Conservation (phyloP, 1,140 invertebrate genomes). For the Euura saliciscinereae region DNA sequence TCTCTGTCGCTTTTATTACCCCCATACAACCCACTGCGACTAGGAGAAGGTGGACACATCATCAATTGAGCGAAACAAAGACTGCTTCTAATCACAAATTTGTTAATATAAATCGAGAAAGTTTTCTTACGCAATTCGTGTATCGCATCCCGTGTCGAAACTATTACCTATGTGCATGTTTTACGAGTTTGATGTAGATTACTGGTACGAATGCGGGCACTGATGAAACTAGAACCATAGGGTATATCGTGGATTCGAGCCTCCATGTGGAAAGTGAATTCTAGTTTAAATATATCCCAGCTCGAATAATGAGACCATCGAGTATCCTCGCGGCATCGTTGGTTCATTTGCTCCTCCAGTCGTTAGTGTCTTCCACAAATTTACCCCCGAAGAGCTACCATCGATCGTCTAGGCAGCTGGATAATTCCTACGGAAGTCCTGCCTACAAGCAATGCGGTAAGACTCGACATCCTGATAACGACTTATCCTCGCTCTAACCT, state of each 20-base stretch:
- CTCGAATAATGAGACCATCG: background rate
- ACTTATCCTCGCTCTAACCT: too few relatives aligned
- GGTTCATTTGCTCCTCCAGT: background rate
- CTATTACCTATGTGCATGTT: background rate
- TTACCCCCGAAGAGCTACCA: background rate
- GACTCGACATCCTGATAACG: conserved; percentile 9
- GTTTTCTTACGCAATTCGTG: too few relatives aligned
- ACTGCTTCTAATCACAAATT: too few relatives aligned
- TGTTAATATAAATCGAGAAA: too few relatives aligned
- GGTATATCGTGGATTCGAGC: too few relatives aligned
- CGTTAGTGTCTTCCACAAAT: background rate
- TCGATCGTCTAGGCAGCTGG: conserved; percentile 14
- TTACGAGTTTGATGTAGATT: background rate
- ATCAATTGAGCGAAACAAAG: too few relatives aligned
- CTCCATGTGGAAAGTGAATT: too few relatives aligned
- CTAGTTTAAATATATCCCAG: too few relatives aligned
- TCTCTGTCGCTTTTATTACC: too few relatives aligned
- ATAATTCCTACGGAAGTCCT: conserved; percentile 25
- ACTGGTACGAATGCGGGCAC: background rate
- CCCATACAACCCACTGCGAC: too few relatives aligned
- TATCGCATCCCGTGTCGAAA: background rate
- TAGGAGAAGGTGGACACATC: too few relatives aligned
- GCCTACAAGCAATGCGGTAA: conserved; percentile 26
- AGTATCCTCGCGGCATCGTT: background rate
- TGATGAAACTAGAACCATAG: background rate